Conservation (phyloP, 2,888 invertebrate genomes). For the Synergus laeviventris region DNA sequence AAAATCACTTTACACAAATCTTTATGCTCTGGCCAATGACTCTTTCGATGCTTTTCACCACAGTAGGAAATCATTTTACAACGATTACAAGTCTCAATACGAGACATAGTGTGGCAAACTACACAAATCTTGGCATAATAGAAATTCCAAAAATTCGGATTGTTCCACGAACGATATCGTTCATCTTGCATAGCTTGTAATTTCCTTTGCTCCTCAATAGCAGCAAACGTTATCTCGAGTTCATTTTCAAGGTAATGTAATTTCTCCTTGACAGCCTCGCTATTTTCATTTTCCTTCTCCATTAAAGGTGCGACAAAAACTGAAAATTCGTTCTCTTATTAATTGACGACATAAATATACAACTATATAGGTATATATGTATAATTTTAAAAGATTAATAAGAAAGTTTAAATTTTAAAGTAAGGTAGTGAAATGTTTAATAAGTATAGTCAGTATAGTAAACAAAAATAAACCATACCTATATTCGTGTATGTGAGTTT, state of each 20-base stretch:
- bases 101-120: constrained; percentile 64
- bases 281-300: no score
- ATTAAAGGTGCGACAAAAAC: no score
- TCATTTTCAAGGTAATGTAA: no score
- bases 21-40: constrained; percentile 67
- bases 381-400: no score
- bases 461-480: not conserved
- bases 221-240: no score
- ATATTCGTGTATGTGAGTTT: not conserved
- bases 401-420: no score
- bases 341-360: no score
- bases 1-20: constrained; percentile 61
- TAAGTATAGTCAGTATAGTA: not conserved
- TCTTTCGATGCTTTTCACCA: constrained; percentile 64
- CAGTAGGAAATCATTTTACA: constrained; percentile 70
- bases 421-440: not conserved
- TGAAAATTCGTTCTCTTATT: no score
- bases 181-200: not conserved
- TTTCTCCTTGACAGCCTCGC: no score
- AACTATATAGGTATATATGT: no score
- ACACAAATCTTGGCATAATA: constrained; percentile 70
- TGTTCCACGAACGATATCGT: not conserved
- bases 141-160: constrained; percentile 44
- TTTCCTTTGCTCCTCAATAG: not conserved
- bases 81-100: constrained; percentile 58